Evolutionary conservation across 1,140 invertebrate species (phyloP), one percentile per base, ranked within the genome.

Genomic region (Nephila pilipes): DNA sequence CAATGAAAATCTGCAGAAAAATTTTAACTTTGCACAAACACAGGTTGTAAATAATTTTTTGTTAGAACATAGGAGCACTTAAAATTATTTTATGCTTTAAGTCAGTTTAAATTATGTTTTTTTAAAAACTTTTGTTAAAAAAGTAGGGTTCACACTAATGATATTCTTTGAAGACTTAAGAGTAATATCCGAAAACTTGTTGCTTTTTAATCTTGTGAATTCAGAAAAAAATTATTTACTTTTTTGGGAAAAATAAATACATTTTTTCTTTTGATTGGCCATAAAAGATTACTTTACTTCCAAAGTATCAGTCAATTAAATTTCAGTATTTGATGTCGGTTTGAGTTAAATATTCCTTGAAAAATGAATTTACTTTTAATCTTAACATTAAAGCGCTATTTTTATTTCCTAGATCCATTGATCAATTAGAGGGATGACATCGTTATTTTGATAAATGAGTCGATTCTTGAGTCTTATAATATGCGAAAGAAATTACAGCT

Each of bases 391-490:
- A 6, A 46, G 46, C 8, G 46, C 46, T 65, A 14, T 29, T 65
- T 65, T 65, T 65, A 65, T 65, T 65, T 12, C 1, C 46, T 10
- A 0, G 0, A 14, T 14, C n/a, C 63, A 65, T 25, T 25, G 25
- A 65, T 65, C 63, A 65, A 65, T 65, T 65, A 65, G 25, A 25
- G 14, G 25, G 63, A 0, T 25, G 5, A 14, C 22, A 12, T 25
- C 22, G n/a, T 65, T 65, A 65, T n/a, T 65, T 65, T 65, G 63
- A 65, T 65, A 25, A 65, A 65, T 65, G 63, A 65, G n/a, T 25
- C 3, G 63, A 20, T n/a, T 4, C 63, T 65, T 10, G 46, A 46
- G 6, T 4, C 22, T 65, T 2, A 29, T 8, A n/a, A 65, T n/a
- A 25, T 25, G 25, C 22, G n/a, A 12, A 65, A 65, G 22, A 25